Base-by-base conservation (phyloP, 2,113 vertebrate genomes). In the Amazona vittata region DNA sequence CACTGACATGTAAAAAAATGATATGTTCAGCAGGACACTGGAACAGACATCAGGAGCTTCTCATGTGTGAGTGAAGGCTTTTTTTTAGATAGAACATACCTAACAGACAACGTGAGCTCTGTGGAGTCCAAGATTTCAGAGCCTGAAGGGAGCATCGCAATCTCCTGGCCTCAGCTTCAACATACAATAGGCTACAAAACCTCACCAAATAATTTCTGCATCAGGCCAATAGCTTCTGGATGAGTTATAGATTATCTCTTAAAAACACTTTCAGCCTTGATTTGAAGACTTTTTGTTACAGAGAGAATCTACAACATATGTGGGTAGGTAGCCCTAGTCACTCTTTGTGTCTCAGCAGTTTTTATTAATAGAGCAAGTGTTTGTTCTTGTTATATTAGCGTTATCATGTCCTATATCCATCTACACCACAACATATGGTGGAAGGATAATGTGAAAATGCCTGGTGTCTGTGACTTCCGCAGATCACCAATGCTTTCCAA, bases 221-320 rank as follows among this genome's bases (percentile, higher is more conserved):
- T 47, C 43, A 84, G 25, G 29, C 46, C 63, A 77, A 65, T 75
- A 89, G 11, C 46, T 93, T 90, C 53, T 92, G 46, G 31, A 19
- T 50, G 67, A 90, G 15, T 74, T 85, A 80, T 10, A 86, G 75
- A 65, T 74, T 2, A 65, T 52, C 16, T 64, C 47, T 93, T 86
- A 44, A 85, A 76, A 83, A 79, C 67, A 41, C 8, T 82, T 90
- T 39, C 76, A 89, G 50, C 35, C 76, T 84, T 84, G 46, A 50
- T 83, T 74, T 94, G 86, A 92, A 94, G 83, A 93, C 83, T 83
- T 89, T 29, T 28, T 65, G 43, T 86, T 80, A 82, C 31, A 70
- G 67, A 49, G 3, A 81, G n/a, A 76, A 79, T 50, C 69, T 89
- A 68, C 33, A 46, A 16, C 33, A 24, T 73, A 68, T 47, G 16